Evolutionary conservation across 2,888 invertebrate genomes (phyloP).

Genomic region (Melikaiella ostensackeni): DNA sequence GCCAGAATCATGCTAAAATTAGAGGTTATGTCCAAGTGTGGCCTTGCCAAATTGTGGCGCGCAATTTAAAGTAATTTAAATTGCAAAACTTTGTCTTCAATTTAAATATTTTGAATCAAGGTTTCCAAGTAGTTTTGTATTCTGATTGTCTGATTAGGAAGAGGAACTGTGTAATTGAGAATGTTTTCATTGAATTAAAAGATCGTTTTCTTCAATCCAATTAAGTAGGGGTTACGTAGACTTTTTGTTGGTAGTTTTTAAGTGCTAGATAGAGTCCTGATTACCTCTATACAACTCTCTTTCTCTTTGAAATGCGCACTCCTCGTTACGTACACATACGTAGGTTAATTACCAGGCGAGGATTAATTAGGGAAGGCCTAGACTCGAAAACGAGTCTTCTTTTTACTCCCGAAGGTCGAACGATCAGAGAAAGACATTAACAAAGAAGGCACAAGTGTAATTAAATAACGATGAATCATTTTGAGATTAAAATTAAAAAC

Average conservation of each 20-base stretch:
- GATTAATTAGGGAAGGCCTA: conserved; percentile 30
- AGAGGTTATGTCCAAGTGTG: background rate
- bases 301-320: conserved; percentile 3
- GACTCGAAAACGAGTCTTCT: conserved; percentile 28
- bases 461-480: background rate
- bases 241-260: conserved; percentile 25
- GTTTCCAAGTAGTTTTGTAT: background rate
- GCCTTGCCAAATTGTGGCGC: background rate
- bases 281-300: conserved; percentile 33
- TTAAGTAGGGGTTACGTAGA: conserved; percentile 16
- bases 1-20: background rate
- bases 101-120: background rate
- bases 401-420: conserved; percentile 26
- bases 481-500: too few species aligned
- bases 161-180: conserved; percentile 11
- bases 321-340: conserved; percentile 13
- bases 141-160: background rate
- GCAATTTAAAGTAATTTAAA: background rate
- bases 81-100: background rate
- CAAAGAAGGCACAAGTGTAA: background rate
- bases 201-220: conserved; percentile 30
- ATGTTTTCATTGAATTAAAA: conserved; percentile 36
- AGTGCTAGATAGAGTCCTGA: background rate
- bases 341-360: conserved; percentile 24
- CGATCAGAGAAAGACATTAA: conserved; percentile 1